A percentile compares a stretch with the other conserved stretches of the same genome.
Conservation (phyloP, 2,797 vertebrate genomes). For the Urophycis tenuis region DNA sequence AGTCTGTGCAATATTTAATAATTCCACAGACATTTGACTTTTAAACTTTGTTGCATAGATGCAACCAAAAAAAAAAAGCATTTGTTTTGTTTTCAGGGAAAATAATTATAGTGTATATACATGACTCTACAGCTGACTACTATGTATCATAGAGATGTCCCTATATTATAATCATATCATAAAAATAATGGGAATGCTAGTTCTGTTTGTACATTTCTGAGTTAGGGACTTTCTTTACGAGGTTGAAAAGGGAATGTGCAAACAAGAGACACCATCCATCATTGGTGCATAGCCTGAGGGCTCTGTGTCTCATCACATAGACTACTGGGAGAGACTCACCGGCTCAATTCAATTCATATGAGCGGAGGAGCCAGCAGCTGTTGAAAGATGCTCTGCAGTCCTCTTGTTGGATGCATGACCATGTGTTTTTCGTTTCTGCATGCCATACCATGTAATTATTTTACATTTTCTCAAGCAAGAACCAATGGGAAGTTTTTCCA, state of each 20-base stretch:
- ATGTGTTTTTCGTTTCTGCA: constrained; percentile 1
- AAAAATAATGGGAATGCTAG: neutral
- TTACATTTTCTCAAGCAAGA: neutral
- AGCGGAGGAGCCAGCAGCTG: neutral
- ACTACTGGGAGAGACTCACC: neutral
- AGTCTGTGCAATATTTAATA: constrained; percentile 32
- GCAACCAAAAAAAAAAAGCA: neutral
- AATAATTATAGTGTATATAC: neutral
- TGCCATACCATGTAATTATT: constrained; percentile 5
- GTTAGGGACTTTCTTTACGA: neutral
- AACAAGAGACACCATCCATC: neutral
- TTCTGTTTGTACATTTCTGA: neutral
- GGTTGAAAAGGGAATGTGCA: neutral
- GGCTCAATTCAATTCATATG: neutral
- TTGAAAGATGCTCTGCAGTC: constrained; percentile 35
- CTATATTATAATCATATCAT: neutral
- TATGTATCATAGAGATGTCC: neutral
- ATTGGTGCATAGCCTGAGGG: neutral
- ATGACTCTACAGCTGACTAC: neutral
- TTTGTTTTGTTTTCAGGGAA: neutral
- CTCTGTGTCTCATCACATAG: neutral
- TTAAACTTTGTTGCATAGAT: neutral
- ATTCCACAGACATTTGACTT: constrained; percentile 45
- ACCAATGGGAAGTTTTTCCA: neutral
- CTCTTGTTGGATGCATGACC: neutral